Percentiles rank a stretch among this genome's conserved stretches.
Evolutionary conservation across 2,888 invertebrate species (phyloP).

Genomic region (Strigamia crassipes): DNA sequence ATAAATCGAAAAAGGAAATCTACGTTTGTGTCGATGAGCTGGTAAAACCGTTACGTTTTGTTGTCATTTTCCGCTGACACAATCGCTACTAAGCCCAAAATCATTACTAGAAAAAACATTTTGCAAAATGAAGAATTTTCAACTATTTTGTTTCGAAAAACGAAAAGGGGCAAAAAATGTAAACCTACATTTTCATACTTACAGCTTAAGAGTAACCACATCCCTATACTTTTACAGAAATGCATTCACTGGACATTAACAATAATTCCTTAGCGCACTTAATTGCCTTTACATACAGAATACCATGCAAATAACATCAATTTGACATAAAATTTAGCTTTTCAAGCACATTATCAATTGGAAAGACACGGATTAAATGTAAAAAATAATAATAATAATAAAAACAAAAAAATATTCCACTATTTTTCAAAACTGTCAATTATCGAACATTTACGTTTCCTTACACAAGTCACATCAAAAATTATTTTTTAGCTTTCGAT

Average conservation of each 20-base stretch:
- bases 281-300: background rate
- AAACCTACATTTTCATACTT: constrained; percentile 11
- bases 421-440: background rate
- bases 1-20: background rate
- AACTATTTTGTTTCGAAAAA: background rate
- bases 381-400: too few species aligned
- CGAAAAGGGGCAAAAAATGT: background rate
- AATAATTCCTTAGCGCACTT: background rate
- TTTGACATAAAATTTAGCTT: background rate
- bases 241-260: background rate
- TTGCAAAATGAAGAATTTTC: background rate
- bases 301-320: background rate
- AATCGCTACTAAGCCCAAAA: background rate
- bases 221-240: constrained; percentile 4
- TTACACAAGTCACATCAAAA: background rate
- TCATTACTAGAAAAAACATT: background rate
- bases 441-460: background rate
- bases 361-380: background rate
- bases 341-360: constrained; percentile 11
- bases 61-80: background rate
- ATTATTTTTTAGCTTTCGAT: background rate
- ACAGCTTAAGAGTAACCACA: constrained; percentile 12
- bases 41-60: background rate
- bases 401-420: background rate
- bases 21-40: background rate